These are phyloP conservation scores for Scylla paramamosain DNA, from an alignment of 1,140 invertebrate genomes.

Conservation along the genomic window DNA sequence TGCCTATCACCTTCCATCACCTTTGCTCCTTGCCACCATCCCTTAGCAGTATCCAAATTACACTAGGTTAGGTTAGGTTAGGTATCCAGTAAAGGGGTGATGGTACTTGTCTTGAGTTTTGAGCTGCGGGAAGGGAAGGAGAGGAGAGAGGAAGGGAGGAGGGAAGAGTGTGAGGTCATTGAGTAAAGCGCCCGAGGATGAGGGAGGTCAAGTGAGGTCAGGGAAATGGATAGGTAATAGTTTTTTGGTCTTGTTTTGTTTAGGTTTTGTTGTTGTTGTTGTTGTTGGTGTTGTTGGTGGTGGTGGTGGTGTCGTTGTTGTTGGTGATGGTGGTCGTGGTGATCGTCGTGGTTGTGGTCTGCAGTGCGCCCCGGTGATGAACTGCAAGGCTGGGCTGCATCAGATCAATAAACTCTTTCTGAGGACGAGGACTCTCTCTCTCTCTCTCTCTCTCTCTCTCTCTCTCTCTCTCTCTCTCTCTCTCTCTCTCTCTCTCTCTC, in stretches of 20 bases:
- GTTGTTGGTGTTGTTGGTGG: not conserved
- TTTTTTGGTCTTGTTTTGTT: not conserved
- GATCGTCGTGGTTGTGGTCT: not conserved
- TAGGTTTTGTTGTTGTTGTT: not conserved
- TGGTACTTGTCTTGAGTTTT: too few relatives aligned
- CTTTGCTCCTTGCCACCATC: not conserved
- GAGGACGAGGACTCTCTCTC: constrained; percentile 40
- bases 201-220: not conserved
- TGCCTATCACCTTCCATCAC: not conserved
- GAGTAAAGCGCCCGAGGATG: too few relatives aligned
- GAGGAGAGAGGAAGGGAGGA: not conserved
- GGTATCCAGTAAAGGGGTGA: too few relatives aligned
- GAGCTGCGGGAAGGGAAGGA: too few relatives aligned
- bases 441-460: constrained; percentile 57
- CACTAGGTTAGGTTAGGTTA: too few relatives aligned
- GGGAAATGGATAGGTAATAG: not conserved
- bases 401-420: constrained; percentile 56
- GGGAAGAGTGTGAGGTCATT: too few relatives aligned
- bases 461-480: constrained; percentile 63
- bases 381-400: constrained; percentile 45
- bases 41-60: too few relatives aligned
- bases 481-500: constrained; percentile 37
- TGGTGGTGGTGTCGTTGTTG: too few relatives aligned
- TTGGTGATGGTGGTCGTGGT: not conserved
- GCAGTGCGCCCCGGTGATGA: constrained; percentile 51